Evolutionary conservation across 1,140 invertebrate genomes (phyloP).

Genomic region (Cyphomyrmex costatus): DNA sequence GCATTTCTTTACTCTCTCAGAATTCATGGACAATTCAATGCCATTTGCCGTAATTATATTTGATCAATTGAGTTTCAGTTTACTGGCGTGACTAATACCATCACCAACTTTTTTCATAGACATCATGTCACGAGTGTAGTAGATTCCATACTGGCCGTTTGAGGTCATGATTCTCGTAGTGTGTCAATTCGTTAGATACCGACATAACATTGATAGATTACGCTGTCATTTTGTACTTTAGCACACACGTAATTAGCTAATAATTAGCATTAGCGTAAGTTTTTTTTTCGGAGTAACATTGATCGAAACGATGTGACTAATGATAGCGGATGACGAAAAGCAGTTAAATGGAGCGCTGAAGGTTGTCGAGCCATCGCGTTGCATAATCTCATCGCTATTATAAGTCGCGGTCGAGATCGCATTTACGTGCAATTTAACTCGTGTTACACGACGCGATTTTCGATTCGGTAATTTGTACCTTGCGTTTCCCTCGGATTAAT

Average conservation of each 20-base stretch:
- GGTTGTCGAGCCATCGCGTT: not conserved
- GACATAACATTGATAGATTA: constrained; percentile 35
- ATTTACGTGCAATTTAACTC: not conserved
- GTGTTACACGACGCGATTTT: not conserved
- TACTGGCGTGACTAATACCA: not conserved
- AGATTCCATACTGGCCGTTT: constrained; percentile 3
- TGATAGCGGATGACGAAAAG: not conserved
- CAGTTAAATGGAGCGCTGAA: not conserved
- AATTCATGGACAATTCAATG: not conserved
- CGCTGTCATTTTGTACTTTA: not conserved
- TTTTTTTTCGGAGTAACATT: constrained; percentile 6
- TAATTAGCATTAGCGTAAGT: not conserved
- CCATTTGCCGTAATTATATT: not conserved
- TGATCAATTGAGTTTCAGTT: not conserved
- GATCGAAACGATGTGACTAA: not conserved
- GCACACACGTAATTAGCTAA: not conserved
- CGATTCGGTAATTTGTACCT: constrained; percentile 15
- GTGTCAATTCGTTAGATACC: no score
- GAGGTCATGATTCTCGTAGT: not conserved
- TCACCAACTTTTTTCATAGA: not conserved
- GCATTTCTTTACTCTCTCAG: not conserved
- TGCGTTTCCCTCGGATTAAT: not conserved
- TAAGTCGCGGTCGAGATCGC: not conserved
- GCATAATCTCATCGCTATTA: constrained; percentile 1
- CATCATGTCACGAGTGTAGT: constrained; percentile 19